phyloP scores from a whole-genome alignment of 2,888 invertebrate genomes.

The Trisateles emortualis region DNA sequence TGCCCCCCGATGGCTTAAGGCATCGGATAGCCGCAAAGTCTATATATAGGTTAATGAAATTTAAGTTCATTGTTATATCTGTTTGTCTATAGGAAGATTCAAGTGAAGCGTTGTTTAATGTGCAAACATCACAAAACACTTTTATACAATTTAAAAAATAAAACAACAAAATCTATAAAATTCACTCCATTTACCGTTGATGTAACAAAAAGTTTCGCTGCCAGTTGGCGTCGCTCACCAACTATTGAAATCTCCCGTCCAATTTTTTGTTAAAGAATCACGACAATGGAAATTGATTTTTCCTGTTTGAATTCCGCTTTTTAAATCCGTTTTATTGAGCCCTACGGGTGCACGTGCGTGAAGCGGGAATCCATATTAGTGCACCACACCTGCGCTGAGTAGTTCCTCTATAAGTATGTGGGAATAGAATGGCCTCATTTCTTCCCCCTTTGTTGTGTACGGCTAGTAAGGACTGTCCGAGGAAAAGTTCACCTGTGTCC shows the following conservation, averaged over 20 bases:
- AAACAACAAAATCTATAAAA: constrained; percentile 13
- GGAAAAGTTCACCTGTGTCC: background rate
- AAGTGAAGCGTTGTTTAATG: background rate
- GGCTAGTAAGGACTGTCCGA: background rate
- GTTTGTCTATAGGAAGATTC: no score
- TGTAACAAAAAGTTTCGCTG: constrained; percentile 16
- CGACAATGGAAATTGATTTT: constrained; percentile 29
- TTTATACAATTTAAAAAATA: background rate
- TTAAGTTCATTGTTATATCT: no score
- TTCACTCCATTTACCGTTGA: constrained; percentile 7
- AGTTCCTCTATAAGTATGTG: background rate
- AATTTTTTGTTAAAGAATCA: constrained; percentile 22
- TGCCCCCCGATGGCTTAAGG: no score
- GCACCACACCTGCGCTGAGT: background rate
- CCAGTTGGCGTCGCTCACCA: constrained; percentile 15
- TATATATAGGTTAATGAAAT: no score
- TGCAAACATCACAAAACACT: background rate
- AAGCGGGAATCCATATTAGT: constrained; percentile 5
- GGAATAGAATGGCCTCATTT: constrained; percentile 2
- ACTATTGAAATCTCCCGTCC: constrained; percentile 27
- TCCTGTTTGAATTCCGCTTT: constrained; percentile 24
- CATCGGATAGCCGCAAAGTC: no score
- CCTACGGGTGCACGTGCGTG: background rate
- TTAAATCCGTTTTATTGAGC: constrained; percentile 11
- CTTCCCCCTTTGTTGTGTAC: background rate